A percentile compares a stretch with the other conserved stretches of the same genome.
Evolutionary conservation across 2,888 invertebrate genomes (phyloP).

Genomic region (Apodemia zela): DNA sequence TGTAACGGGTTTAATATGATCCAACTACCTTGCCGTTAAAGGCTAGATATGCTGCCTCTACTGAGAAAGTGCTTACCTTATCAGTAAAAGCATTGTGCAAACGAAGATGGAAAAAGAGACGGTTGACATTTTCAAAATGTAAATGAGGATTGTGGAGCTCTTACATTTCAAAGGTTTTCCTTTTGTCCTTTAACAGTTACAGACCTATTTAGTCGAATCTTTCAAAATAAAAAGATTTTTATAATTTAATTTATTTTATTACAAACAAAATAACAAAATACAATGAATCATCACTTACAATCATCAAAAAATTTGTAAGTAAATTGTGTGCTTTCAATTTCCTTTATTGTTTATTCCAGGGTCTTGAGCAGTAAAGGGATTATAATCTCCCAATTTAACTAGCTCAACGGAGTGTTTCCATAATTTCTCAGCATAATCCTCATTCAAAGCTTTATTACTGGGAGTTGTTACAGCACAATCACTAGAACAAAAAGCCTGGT

Average conservation of each 20-base stretch:
- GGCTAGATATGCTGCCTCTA: too few species aligned
- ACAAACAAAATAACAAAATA: background rate
- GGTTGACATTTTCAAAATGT: too few species aligned
- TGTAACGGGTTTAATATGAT: too few species aligned
- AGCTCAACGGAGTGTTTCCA: conserved; percentile 82
- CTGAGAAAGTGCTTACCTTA: too few species aligned
- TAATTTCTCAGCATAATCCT: conserved; percentile 75
- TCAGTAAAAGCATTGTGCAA: too few species aligned
- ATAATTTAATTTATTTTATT: background rate
- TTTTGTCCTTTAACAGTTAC: too few species aligned
- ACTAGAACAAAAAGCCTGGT: conserved; percentile 50
- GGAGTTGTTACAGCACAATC: conserved; percentile 77
- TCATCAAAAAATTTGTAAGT: background rate
- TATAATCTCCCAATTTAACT: conserved; percentile 64
- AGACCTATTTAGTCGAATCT: too few species aligned
- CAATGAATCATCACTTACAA: background rate
- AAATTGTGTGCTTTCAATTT: background rate
- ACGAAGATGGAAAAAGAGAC: too few species aligned
- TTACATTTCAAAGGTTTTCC: too few species aligned
- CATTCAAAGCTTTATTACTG: conserved; percentile 59
- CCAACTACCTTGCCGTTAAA: too few species aligned
- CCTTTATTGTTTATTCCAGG: conserved; percentile 18
- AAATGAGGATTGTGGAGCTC: too few species aligned
- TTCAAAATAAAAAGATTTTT: too few species aligned
- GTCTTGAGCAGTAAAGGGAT: conserved; percentile 55